Conservation (phyloP, 2,797 vertebrate species). For the Cryptoprocta ferox region DNA sequence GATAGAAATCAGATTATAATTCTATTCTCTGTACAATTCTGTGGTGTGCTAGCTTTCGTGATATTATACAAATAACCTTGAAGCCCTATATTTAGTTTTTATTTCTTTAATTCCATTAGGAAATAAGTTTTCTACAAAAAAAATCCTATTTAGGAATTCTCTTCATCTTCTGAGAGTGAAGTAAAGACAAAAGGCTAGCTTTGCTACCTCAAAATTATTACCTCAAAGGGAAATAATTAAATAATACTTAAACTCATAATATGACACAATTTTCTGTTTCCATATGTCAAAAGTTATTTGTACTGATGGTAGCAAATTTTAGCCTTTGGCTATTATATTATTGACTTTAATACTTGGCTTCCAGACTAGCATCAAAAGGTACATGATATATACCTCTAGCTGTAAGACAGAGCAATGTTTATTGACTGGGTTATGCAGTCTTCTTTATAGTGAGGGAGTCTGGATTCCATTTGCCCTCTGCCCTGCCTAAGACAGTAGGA, state of each 20-base stretch:
- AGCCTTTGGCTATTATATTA: not conserved
- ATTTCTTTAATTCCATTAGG: conserved; percentile 24
- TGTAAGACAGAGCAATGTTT: not conserved
- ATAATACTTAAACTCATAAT: not conserved
- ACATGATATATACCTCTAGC: not conserved
- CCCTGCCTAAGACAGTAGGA: not conserved
- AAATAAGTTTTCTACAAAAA: not conserved
- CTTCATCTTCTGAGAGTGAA: not conserved
- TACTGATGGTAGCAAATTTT: not conserved
- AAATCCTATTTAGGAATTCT: not conserved
- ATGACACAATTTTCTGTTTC: not conserved
- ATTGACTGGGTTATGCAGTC: not conserved
- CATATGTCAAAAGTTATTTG: not conserved
- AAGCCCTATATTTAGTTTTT: not conserved
- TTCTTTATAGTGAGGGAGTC: not conserved
- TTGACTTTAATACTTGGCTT: not conserved
- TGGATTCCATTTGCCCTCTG: not conserved
- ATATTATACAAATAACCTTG: conserved; percentile 1
- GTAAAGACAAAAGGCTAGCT: conserved; percentile 28
- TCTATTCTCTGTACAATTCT: not conserved
- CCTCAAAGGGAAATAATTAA: conserved; percentile 6
- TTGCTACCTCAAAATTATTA: conserved; percentile 36
- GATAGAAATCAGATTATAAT: conserved; percentile 24
- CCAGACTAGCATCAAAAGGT: not conserved
- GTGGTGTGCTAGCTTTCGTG: not conserved